Percentiles rank a stretch among this genome's conserved stretches.
Conservation (phyloP, 2,888 invertebrate genomes). For the Hydraecia micacea region DNA sequence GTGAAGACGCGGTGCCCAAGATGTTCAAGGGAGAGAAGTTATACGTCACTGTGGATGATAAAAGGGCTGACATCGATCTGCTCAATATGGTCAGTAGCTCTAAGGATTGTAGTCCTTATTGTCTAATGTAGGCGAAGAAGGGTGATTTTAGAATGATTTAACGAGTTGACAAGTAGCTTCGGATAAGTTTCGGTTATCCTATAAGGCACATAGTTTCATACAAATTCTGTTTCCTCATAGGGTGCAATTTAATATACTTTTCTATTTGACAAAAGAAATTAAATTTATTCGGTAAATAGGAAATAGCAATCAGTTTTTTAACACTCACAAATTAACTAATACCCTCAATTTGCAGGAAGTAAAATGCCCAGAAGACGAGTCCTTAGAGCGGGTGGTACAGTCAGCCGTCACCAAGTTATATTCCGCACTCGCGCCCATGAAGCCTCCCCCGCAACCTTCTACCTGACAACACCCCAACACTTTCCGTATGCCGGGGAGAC, state of each 20-base stretch:
- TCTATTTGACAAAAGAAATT: not conserved
- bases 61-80: slow-evolving; percentile 96
- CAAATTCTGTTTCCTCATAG: not conserved
- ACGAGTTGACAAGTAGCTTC: not conserved
- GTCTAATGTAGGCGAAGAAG: not conserved
- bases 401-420: slow-evolving; percentile 96
- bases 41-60: slow-evolving; percentile 95
- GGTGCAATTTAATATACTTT: not conserved
- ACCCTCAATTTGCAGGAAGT: slow-evolving; percentile 91
- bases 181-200: not conserved
- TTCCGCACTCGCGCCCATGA: slow-evolving; percentile 93
- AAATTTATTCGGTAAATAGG: no score
- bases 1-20: slow-evolving; percentile 97
- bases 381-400: slow-evolving; percentile 95
- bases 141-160: no score
- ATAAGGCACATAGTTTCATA: not conserved
- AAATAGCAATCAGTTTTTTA: no score
- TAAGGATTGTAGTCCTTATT: not conserved
- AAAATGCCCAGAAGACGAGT: slow-evolving; percentile 94
- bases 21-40: slow-evolving; percentile 97
- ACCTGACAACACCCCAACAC: not conserved
- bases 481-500: no score
- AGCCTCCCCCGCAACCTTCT: slow-evolving; percentile 64
- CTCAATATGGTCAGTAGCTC: slow-evolving; percentile 91
- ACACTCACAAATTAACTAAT: not conserved